Evolutionary conservation across 2,113 vertebrate species (phyloP).

Genomic region (Eubucco bourcierii): DNA sequence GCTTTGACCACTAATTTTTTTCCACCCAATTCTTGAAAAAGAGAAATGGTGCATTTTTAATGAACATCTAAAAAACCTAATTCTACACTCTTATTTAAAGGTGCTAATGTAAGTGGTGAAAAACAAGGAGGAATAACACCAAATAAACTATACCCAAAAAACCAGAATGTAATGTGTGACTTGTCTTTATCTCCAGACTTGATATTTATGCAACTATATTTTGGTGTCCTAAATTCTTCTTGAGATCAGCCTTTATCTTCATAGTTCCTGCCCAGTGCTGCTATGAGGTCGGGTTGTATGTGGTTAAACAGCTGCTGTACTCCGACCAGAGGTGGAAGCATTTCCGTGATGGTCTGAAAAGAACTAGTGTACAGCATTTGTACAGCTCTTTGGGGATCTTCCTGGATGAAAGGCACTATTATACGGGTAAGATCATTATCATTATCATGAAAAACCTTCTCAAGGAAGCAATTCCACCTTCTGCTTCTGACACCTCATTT

Average conservation of each 20-base stretch:
- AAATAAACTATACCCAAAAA: background rate
- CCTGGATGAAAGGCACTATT: constrained; percentile 71
- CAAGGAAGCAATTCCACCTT: constrained; percentile 73
- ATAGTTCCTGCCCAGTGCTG: background rate
- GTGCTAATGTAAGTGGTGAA: background rate
- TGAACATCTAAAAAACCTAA: background rate
- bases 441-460: constrained; percentile 77
- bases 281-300: constrained; percentile 2
- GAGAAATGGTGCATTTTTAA: background rate
- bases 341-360: constrained; percentile 64
- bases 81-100: background rate
- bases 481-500: constrained; percentile 73
- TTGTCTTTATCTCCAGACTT: background rate
- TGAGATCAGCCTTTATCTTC: background rate
- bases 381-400: constrained; percentile 66
- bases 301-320: constrained; percentile 32
- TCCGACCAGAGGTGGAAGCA: constrained; percentile 51
- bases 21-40: background rate
- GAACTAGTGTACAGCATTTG: constrained; percentile 46
- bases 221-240: background rate
- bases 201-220: background rate
- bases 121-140: background rate
- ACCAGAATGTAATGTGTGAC: background rate
- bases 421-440: constrained; percentile 71
- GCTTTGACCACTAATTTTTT: background rate